Evolutionary conservation across 2,113 vertebrate species (phyloP), one percentile per base, ranked within the genome.

Genomic region (Daboia siamensis): DNA sequence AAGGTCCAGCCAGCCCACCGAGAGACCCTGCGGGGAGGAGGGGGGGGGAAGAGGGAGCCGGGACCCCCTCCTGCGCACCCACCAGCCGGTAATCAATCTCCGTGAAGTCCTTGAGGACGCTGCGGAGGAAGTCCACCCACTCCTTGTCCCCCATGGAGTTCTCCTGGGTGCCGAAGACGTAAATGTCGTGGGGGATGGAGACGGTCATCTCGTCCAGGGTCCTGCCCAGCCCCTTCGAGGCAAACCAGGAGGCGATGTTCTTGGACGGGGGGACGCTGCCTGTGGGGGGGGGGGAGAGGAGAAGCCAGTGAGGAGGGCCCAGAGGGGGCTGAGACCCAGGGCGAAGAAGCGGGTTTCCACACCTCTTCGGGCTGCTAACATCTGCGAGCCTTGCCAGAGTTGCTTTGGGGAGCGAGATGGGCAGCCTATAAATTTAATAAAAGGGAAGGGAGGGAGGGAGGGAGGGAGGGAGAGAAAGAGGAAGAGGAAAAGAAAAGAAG

Each of bases 151-250:
- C 98, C 96, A 99, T 97, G 0, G 99, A 99, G 96, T 99, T 99
- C 96, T 99, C 99, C 97, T 99, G 99, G 59, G 98, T 98, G 84
- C 99, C 99, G 4, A 99, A 98, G 87, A 99, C 99, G 46, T 99
- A 99, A 95, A 99, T 98, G 96, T 99, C 99, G 15, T 99, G 99
- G 3, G 99, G 99, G 93, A 99, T 99, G 93, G 98, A 97, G 94
- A 99, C 98, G 0, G 99, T 98, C 97, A 98, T 98, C 97, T 99
- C 99, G 1, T 99, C 99, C 94, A 99, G 95, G 1, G 99, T 98
- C 95, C 99, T 99, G 33, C 99, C 99, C 54, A 99, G 97, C 5
- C 99, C 99, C 29, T 98, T 98, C 2, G 98, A 99, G 87, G 98
- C 97, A 92, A 99, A 97, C 99, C 99, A 99, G 0, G 99, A 99